Evolutionary conservation across 2,797 vertebrate genomes (phyloP), one percentile per base, ranked within the genome.

Genomic region (Todus mexicanus): DNA sequence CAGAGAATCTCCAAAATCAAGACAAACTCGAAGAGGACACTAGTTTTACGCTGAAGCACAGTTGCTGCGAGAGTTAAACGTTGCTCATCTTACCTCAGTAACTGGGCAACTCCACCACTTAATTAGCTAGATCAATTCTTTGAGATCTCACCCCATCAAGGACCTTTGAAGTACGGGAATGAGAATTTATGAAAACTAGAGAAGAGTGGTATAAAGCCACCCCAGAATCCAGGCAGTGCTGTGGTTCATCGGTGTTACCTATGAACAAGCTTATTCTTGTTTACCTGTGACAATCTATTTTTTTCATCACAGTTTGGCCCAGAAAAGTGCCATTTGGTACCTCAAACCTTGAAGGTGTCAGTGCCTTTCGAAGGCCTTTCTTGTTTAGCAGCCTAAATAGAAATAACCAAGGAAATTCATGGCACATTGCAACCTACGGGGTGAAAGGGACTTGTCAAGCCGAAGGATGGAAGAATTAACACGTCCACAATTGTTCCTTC

Each of bases 381-480:
- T 18, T 69, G 18, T 7, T 87, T 9, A 53, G 23, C 27, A 29
- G 56, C 17, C 37, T 80, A 59, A 66, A 73, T 1, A 66, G 33
- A 86, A 59, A 59, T 15, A 17, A 92, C 37, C 10, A 37, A 63
- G 15, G 43, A 10, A 60, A 64, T 43, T 83, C 25, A 8, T 51
- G 33, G 22, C 15, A 18, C 22, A 15, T 8, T 14, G 23, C 26
- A 73, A 5, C 25, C 63, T 43, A 5, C 0, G 0, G 18, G 21
- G 38, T 10, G 13, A 65, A 72, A 54, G 25, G 12, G 25, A 31
- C 50, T 43, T 25, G 4, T 54, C 73, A 51, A 87, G 37, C 8
- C 48, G 33, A 80, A 47, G 25, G 70, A 40, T 9, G 25, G 42
- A 19, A 70, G 19, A 70, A 69, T 47, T 35, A 85, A 40, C 17